Evolutionary conservation across 2,888 invertebrate genomes (phyloP), one percentile per base, ranked within the genome.

Genomic region (Toxonevra muliebris): DNA sequence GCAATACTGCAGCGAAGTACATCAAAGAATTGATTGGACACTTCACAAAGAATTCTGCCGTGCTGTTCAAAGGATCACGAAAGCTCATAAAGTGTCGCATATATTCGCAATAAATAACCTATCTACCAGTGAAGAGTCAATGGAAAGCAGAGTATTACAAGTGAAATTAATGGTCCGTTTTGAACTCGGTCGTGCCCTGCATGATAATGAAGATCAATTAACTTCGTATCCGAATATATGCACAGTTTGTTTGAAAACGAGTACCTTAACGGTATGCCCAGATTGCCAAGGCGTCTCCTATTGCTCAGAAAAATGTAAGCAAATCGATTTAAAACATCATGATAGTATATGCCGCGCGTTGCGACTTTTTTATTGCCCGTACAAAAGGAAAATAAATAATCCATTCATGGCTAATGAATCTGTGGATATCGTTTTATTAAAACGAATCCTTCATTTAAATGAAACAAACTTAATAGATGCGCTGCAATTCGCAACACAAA

Each of bases 11-110:
- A 85, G 84, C 66, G 87, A 87, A 71, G 88, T 88, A 12, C 92
- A 92, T 79, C 91, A 92, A 76, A 88, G 88, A 61, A 79, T 86
- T 48, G 89, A 92, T 78, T 91, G 91, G 90, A 87, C 87, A 58
- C 79, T 81, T 0, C 92, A 92, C 79, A 89, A 88, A 73, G 76
- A 76, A 3, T 72, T 84, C 13, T 92, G 92, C 77, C 84, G 87
- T 52, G 86, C 89, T 0, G 61, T 79, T 0, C 68, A 67, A 2
- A 68, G 69, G 15, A 66, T 83, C 3, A 72, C 76, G 17, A 52
- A 58, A 0, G 41, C 42, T 0, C 58, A 66, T n/a, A 65, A 76
- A n/a, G 52, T 76, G 1, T 10, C 66, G 0, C 79, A 82, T 69
- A 75, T 81, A 0, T 71, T 78, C 5, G 61, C 73, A 1, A 30